Conservation (phyloP, 2,797 vertebrate genomes). For the Florisuga fusca region DNA sequence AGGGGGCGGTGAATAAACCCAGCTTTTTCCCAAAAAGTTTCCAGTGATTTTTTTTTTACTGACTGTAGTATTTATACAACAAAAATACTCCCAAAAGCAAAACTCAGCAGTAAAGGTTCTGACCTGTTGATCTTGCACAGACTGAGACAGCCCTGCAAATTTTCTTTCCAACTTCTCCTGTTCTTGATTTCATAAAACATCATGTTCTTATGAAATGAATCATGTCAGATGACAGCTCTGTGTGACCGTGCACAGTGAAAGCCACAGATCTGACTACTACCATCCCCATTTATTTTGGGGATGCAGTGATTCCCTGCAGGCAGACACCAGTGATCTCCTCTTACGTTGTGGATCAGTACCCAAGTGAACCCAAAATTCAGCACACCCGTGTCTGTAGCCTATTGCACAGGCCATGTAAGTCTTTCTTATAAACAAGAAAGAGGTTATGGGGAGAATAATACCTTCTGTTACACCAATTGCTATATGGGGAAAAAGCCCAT, state of each 20-base stretch:
- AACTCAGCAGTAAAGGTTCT: background rate
- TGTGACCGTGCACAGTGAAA: background rate
- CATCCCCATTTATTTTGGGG: background rate
- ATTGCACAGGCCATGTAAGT: background rate
- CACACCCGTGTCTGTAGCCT: background rate
- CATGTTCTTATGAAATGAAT: background rate
- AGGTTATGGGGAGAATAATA: background rate
- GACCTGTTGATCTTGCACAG: background rate
- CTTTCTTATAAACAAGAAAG: background rate
- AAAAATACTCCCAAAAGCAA: conserved; percentile 19
- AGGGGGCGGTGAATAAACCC: accelerated
- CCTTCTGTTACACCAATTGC: background rate
- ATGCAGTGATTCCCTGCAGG: background rate
- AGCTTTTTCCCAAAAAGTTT: background rate
- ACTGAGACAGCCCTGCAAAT: background rate
- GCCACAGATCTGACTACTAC: accelerated
- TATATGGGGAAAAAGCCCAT: background rate
- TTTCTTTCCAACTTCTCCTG: background rate
- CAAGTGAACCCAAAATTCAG: background rate
- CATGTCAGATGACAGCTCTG: background rate
- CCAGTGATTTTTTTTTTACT: background rate
- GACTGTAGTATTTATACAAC: background rate
- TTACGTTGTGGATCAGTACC: background rate
- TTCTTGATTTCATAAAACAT: conserved; percentile 11
- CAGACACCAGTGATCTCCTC: background rate